Percentiles rank a stretch among this genome's conserved stretches.
Conservation (phyloP, 2,888 invertebrate species). For the Nomada fucata region DNA sequence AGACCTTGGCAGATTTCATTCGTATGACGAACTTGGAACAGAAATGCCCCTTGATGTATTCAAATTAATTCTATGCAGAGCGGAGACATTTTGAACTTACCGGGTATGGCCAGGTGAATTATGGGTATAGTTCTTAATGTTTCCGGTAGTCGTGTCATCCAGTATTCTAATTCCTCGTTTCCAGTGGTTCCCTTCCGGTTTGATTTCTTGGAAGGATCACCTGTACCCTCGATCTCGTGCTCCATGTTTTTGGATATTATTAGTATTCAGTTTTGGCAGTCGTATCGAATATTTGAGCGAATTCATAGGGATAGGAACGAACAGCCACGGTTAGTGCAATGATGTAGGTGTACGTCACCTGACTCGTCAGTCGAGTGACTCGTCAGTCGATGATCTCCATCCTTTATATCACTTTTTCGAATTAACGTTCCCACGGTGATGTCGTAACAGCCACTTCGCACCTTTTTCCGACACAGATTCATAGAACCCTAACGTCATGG, state of each 20-base stretch:
- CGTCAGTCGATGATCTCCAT: constrained; percentile 32
- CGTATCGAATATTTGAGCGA: not conserved
- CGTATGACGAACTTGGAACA: not conserved
- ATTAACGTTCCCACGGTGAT: constrained; percentile 59
- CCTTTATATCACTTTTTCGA: constrained; percentile 53
- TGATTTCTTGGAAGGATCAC: not conserved
- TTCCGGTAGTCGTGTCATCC: constrained; percentile 89
- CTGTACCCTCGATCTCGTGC: not conserved
- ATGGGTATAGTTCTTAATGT: constrained; percentile 87
- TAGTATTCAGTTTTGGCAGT: not conserved
- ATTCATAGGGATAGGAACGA: not conserved
- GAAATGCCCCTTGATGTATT: not conserved
- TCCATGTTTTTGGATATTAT: constrained; percentile 35
- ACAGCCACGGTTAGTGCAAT: not conserved
- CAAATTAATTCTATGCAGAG: not conserved
- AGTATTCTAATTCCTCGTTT: constrained; percentile 86
- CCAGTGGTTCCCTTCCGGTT: constrained; percentile 38
- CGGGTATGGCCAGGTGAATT: constrained; percentile 91
- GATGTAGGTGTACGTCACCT: constrained; percentile 14
- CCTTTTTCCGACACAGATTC: constrained; percentile 40
- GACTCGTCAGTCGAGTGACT: constrained; percentile 34
- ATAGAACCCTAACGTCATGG: constrained; percentile 42
- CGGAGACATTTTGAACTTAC: constrained; percentile 83
- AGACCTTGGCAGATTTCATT: no score
- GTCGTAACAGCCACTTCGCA: constrained; percentile 44